These are phyloP conservation scores for Periphyllus acericola DNA, from an alignment of 2,888 invertebrate genomes.

Conservation along the genomic window DNA sequence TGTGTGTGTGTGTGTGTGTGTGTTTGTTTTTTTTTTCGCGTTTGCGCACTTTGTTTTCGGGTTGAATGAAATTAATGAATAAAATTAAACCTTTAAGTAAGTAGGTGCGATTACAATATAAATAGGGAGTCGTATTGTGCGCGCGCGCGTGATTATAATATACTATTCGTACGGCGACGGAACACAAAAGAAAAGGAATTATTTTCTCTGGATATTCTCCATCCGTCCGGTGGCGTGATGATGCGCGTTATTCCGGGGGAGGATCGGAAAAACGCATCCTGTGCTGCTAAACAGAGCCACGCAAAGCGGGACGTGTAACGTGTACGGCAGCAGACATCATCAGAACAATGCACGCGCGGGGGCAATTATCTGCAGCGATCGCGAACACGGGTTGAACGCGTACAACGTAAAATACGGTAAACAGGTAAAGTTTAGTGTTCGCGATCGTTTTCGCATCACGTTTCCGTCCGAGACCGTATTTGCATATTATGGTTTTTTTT, in stretches of 20 bases:
- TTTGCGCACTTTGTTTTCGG: neutral
- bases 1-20: neutral
- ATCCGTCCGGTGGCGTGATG: too few relatives aligned
- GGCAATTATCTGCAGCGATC: too few relatives aligned
- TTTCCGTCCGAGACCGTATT: too few relatives aligned
- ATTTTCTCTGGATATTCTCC: neutral
- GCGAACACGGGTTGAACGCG: too few relatives aligned
- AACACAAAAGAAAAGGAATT: neutral
- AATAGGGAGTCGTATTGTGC: neutral
- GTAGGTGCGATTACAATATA: constrained; percentile 18
- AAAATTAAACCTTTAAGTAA: constrained; percentile 1
- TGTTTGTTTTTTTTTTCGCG: too few relatives aligned
- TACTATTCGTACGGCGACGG: neutral
- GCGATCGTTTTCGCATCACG: too few relatives aligned
- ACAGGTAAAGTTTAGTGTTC: too few relatives aligned
- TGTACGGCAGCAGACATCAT: too few relatives aligned
- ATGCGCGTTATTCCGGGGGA: too few relatives aligned
- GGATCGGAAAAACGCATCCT: neutral
- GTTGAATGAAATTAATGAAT: constrained; percentile 27
- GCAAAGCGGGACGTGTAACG: neutral
- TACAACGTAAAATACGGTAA: too few relatives aligned
- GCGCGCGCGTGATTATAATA: neutral
- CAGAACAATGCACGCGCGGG: too few relatives aligned
- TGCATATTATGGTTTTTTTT: too few relatives aligned
- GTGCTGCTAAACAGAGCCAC: neutral